Percentiles rank a stretch among this genome's conserved stretches.
Evolutionary conservation across 2,888 invertebrate species (phyloP).

Genomic region (Electrophaes corylata): DNA sequence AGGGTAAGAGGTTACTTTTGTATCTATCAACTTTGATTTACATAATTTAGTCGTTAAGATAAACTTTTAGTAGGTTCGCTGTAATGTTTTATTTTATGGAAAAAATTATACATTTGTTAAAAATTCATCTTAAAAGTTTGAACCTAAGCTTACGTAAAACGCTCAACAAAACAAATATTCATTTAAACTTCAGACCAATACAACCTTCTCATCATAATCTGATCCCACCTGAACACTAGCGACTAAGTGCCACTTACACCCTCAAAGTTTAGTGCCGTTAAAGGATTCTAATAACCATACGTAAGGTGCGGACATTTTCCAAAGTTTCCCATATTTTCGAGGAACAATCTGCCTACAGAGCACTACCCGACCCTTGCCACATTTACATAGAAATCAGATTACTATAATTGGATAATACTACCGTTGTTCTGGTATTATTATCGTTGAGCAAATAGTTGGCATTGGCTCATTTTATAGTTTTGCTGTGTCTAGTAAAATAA

Average conservation of each 20-base stretch:
- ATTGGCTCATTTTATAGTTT: background rate
- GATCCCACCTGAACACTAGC: slow-evolving; percentile 20
- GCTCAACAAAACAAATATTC: background rate
- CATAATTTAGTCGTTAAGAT: background rate
- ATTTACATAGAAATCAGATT: slow-evolving; percentile 18
- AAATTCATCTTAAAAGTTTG: background rate
- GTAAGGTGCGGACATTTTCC: slow-evolving; percentile 34
- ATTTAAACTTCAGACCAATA: slow-evolving; percentile 3
- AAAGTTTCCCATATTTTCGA: slow-evolving; percentile 46
- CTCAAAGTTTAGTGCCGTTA: slow-evolving; percentile 34
- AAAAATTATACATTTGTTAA: background rate
- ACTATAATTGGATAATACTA: background rate
- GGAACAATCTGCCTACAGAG: slow-evolving; percentile 46
- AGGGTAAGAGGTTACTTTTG: background rate
- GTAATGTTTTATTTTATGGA: background rate
- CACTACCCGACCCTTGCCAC: slow-evolving; percentile 41
- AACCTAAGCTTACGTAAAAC: background rate
- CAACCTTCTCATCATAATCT: slow-evolving; percentile 10
- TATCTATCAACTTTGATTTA: slow-evolving; percentile 2
- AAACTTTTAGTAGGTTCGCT: background rate
- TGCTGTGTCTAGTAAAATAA: background rate
- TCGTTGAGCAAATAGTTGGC: background rate
- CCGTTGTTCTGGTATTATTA: background rate
- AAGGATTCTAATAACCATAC: slow-evolving; percentile 30
- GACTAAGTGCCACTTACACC: slow-evolving; percentile 21